These are phyloP conservation scores for Eucera pruinosa DNA, from an alignment of 2,888 invertebrate species.

Conservation along the genomic window DNA sequence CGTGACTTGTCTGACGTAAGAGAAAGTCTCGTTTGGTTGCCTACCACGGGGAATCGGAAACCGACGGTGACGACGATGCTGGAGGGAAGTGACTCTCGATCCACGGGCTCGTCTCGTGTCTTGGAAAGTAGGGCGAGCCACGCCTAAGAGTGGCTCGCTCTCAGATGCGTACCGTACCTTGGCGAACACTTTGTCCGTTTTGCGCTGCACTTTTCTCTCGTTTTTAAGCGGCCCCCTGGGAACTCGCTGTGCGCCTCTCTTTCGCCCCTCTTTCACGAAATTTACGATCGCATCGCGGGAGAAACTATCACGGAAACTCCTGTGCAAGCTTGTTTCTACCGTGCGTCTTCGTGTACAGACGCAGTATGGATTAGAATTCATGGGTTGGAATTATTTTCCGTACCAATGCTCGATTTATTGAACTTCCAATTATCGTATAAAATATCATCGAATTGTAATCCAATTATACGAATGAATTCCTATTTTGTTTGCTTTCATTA, in stretches of 20 bases:
- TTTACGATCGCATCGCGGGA: slow-evolving; percentile 32
- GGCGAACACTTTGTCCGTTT: slow-evolving; percentile 34
- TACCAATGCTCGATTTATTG: too few species aligned
- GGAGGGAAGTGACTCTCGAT: slow-evolving; percentile 67
- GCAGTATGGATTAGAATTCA: slow-evolving; percentile 2
- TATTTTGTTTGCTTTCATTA: too few species aligned
- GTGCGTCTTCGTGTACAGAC: background rate
- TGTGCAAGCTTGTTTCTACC: slow-evolving; percentile 2
- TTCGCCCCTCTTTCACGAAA: slow-evolving; percentile 34
- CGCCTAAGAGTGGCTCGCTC: slow-evolving; percentile 60
- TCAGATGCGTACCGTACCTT: slow-evolving; percentile 49
- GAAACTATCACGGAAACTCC: background rate
- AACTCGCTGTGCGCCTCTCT: background rate
- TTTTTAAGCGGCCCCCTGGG: slow-evolving; percentile 9
- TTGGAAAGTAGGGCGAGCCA: slow-evolving; percentile 71
- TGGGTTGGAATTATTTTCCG: background rate
- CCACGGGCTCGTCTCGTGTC: slow-evolving; percentile 53
- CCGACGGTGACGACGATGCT: slow-evolving; percentile 51
- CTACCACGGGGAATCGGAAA: slow-evolving; percentile 59
- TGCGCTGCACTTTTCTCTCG: slow-evolving; percentile 26
- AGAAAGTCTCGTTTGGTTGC: slow-evolving; percentile 63
- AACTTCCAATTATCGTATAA: too few species aligned
- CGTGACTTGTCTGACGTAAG: slow-evolving; percentile 52
- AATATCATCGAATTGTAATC: too few species aligned
- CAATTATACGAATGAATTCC: too few species aligned